Conservation (phyloP, 2,888 invertebrate species). For the Ditylenchus weischeri region DNA sequence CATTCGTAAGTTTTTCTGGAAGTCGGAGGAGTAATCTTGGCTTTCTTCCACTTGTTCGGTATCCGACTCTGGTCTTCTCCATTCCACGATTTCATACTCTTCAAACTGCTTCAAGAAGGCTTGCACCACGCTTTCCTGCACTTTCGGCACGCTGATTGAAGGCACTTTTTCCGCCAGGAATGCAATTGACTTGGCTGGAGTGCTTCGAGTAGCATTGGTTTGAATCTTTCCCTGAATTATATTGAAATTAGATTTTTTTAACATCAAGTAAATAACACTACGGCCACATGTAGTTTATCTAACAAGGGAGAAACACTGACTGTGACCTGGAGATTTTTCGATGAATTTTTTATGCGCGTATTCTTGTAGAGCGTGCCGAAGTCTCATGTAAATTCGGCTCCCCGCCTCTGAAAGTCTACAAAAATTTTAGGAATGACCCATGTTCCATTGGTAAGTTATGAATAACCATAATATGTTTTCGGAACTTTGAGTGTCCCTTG, state of each 20-base stretch:
- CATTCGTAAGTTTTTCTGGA: slow-evolving; percentile 67
- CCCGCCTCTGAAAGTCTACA: too few species aligned
- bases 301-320: too few species aligned
- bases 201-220: slow-evolving; percentile 80
- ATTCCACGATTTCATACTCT: slow-evolving; percentile 44
- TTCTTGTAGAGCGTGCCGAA: too few species aligned
- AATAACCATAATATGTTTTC: too few species aligned
- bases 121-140: slow-evolving; percentile 72
- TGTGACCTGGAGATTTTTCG: too few species aligned
- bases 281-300: too few species aligned
- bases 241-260: not conserved
- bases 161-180: slow-evolving; percentile 74
- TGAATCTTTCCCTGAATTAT: slow-evolving; percentile 71
- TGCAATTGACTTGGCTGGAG: slow-evolving; percentile 72
- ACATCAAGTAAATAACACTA: not conserved
- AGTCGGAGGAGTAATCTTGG: not conserved
- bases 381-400: too few species aligned
- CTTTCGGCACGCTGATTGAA: slow-evolving; percentile 63
- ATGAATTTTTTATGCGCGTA: too few species aligned
- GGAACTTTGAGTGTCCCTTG: too few species aligned
- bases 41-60: too few species aligned
- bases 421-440: too few species aligned
- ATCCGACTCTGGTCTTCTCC: not conserved
- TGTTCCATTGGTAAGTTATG: too few species aligned
- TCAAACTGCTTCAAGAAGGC: slow-evolving; percentile 81